phyloP scores from a whole-genome alignment of 1,140 invertebrate species.

The Sesamia nonagrioides region DNA sequence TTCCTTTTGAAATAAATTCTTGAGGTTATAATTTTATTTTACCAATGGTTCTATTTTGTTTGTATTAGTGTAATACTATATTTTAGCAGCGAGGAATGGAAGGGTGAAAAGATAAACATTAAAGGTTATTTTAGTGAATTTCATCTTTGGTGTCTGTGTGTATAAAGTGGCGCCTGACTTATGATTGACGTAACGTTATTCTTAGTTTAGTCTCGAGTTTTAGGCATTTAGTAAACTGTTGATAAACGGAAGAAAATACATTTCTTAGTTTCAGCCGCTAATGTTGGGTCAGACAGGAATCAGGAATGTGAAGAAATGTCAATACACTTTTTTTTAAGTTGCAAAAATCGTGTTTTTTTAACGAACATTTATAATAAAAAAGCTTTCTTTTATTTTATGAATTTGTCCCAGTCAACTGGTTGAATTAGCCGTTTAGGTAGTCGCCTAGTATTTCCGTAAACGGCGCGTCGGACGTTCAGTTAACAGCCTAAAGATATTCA shows the following conservation, averaged over 20 bases:
- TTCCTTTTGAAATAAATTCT: constrained; percentile 50
- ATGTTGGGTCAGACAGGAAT: not conserved
- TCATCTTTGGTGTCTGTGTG: constrained; percentile 77
- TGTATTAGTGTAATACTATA: constrained; percentile 84
- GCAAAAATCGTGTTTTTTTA: no score
- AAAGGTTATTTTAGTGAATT: constrained; percentile 84
- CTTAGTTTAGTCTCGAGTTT: constrained; percentile 60
- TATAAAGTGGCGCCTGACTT: constrained; percentile 82
- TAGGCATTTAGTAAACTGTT: constrained; percentile 46
- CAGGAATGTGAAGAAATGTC: not conserved
- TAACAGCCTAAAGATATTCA: no score
- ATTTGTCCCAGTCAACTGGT: no score
- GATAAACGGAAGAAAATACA: constrained; percentile 24
- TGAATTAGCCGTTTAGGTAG: no score
- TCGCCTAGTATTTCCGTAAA: no score
- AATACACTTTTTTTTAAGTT: no score
- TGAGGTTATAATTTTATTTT: constrained; percentile 49
- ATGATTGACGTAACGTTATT: constrained; percentile 78
- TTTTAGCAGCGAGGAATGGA: constrained; percentile 82
- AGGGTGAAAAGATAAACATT: constrained; percentile 86
- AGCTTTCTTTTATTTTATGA: no score
- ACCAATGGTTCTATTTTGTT: constrained; percentile 60
- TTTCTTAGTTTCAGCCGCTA: not conserved
- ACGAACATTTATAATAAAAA: no score
- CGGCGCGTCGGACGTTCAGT: no score